A percentile compares a stretch with the other conserved stretches of the same genome.
Conservation (phyloP, 2,888 invertebrate genomes). For the Dioctria rufipes region DNA sequence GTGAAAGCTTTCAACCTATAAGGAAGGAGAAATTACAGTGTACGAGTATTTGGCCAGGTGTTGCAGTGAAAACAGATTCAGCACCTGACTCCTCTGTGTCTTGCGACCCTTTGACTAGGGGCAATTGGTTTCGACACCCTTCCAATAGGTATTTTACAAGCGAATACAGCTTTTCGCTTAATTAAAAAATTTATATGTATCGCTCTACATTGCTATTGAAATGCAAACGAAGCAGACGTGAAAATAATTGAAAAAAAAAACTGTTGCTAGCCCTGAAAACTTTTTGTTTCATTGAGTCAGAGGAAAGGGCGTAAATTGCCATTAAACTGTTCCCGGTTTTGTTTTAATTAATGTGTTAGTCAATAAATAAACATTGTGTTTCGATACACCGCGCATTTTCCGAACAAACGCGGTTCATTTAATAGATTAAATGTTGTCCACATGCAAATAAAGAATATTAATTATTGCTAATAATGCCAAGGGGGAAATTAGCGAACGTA, state of each 20-base stretch:
- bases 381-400: conserved; percentile 1
- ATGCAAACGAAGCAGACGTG: conserved; percentile 24
- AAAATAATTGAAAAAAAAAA: conserved; percentile 48
- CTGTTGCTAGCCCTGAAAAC: conserved; percentile 9
- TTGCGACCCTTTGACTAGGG: conserved; percentile 5
- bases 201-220: conserved; percentile 29
- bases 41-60: conserved; percentile 10
- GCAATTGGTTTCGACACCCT: conserved; percentile 28
- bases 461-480: conserved; percentile 61
- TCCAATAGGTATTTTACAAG: background rate
- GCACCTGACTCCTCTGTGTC: conserved; percentile 14
- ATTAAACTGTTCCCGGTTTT: conserved; percentile 51
- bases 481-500: conserved; percentile 36
- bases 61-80: conserved; percentile 25
- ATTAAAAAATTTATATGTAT: conserved; percentile 49
- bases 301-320: conserved; percentile 44
- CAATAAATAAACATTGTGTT: conserved; percentile 53
- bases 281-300: conserved; percentile 10
- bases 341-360: conserved; percentile 54
- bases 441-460: conserved; percentile 61
- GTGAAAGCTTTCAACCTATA: conserved; percentile 11
- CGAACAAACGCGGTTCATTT: conserved; percentile 48
- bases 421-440: conserved; percentile 53
- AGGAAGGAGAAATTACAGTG: conserved; percentile 19
- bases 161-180: conserved; percentile 21